These are phyloP conservation scores for Ernsta delagoae DNA, from an alignment of 2,888 invertebrate species.

Conservation along the genomic window DNA sequence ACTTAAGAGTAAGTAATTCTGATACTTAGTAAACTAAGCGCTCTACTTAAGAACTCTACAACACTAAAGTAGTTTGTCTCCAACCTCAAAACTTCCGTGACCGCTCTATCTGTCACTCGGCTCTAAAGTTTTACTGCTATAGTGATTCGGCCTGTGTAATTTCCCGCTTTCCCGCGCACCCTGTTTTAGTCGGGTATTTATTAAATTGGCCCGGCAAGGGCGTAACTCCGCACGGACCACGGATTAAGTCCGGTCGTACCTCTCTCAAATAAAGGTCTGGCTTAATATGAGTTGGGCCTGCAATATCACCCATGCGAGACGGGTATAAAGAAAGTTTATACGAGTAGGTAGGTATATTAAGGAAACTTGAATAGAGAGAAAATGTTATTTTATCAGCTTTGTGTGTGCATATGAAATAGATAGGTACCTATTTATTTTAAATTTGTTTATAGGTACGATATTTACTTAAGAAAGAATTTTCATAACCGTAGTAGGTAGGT, in stretches of 20 bases:
- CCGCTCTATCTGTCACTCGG: slow-evolving; percentile 31
- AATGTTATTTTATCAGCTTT: not conserved
- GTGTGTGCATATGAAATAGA: no score
- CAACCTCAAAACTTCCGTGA: slow-evolving; percentile 15
- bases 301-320: slow-evolving; percentile 40
- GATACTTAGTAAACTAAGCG: not conserved
- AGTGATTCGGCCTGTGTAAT: slow-evolving; percentile 50
- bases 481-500: no score
- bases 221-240: slow-evolving; percentile 59
- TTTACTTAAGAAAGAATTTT: no score
- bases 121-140: slow-evolving; percentile 44
- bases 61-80: slow-evolving; percentile 17
- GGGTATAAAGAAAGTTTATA: slow-evolving; percentile 19
- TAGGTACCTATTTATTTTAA: no score
- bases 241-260: slow-evolving; percentile 64
- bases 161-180: slow-evolving; percentile 64
- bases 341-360: not conserved
- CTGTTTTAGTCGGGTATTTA: slow-evolving; percentile 64
- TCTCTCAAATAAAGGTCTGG: slow-evolving; percentile 65
- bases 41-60: slow-evolving; percentile 15
- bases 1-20: not conserved
- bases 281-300: slow-evolving; percentile 56
- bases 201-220: slow-evolving; percentile 75
- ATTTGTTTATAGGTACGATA: no score
- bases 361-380: not conserved